These are phyloP conservation scores for Huso huso DNA, from an alignment of 2,797 vertebrate species.

Conservation along the genomic window DNA sequence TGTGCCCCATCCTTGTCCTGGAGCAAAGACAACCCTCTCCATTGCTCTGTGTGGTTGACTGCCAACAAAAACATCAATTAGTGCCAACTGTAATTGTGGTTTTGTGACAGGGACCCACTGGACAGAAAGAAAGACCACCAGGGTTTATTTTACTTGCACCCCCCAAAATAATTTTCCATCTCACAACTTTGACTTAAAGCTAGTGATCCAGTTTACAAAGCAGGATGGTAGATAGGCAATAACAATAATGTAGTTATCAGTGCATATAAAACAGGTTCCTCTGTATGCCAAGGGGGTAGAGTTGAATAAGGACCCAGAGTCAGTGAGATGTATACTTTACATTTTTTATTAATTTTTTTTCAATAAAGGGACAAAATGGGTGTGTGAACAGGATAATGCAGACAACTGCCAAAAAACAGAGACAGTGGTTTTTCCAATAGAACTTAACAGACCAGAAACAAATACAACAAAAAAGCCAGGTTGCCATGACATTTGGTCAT, in stretches of 20 bases:
- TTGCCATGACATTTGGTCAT: conserved; percentile 97
- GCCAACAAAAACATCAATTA: conserved; percentile 1
- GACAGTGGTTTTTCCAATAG: conserved; percentile 99
- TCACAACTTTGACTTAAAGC: too few species aligned
- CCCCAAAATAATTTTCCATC: too few species aligned
- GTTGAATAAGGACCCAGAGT: background rate
- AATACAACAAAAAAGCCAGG: conserved; percentile 90
- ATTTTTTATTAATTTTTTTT: conserved; percentile 87
- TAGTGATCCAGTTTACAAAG: too few species aligned
- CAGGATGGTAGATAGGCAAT: too few species aligned
- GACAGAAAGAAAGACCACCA: too few species aligned
- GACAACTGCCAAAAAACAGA: conserved; percentile 99
- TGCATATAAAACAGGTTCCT: too few species aligned
- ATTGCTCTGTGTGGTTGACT: background rate
- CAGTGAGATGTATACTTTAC: conserved; percentile 69
- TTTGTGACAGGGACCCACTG: background rate
- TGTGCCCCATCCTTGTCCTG: background rate
- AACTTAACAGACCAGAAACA: conserved; percentile 98
- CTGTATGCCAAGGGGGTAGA: too few species aligned
- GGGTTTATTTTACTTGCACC: too few species aligned
- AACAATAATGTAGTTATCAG: too few species aligned
- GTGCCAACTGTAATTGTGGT: background rate
- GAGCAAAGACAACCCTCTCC: conserved; percentile 16
- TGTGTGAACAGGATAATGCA: conserved; percentile 99
- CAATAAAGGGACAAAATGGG: conserved; percentile 99